phyloP scores from a whole-genome alignment of 2,888 invertebrate species.

The Microplitis deprimator region DNA sequence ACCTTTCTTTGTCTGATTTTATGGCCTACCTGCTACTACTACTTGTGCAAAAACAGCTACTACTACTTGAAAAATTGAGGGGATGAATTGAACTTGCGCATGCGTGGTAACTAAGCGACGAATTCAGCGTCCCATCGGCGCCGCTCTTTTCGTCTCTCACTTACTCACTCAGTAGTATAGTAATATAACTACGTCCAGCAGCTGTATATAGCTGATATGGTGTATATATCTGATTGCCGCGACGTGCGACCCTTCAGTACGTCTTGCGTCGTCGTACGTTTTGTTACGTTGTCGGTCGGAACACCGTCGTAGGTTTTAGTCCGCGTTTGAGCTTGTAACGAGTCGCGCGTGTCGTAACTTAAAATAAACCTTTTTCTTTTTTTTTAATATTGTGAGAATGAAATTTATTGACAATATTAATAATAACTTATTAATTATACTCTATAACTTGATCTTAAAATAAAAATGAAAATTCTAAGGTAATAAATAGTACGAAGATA shows the following conservation, averaged over 20 bases:
- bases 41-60: neutral
- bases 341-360: constrained; percentile 42
- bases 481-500: neutral
- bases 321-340: constrained; percentile 46
- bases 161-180: constrained; percentile 27
- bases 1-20: neutral
- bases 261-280: constrained; percentile 58
- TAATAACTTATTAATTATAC: neutral
- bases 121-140: constrained; percentile 36
- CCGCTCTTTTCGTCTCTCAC: constrained; percentile 33
- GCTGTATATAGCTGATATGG: constrained; percentile 4
- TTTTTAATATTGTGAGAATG: neutral
- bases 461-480: neutral
- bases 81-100: constrained; percentile 22
- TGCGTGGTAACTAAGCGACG: constrained; percentile 38
- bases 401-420: neutral
- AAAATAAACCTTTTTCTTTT: neutral
- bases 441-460: neutral
- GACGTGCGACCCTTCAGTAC: constrained; percentile 53
- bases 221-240: constrained; percentile 32
- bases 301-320: constrained; percentile 53
- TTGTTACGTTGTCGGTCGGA: constrained; percentile 54
- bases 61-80: constrained; percentile 15
- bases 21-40: neutral
- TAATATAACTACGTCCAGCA: neutral